These are phyloP conservation scores for Callimorpha dominula DNA, from an alignment of 2,888 invertebrate species.

Conservation along the genomic window DNA sequence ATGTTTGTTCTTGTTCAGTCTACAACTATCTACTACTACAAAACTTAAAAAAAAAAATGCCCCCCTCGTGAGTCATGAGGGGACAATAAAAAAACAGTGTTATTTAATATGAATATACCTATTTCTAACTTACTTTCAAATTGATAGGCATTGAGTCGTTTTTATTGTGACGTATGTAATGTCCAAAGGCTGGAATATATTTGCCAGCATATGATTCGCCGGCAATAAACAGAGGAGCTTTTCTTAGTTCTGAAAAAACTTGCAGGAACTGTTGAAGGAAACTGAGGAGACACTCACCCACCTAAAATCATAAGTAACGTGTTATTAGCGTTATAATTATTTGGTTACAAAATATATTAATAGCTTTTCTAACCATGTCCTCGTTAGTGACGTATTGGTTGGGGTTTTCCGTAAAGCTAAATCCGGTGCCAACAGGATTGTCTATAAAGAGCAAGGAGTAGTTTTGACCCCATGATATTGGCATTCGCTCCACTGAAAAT, in stretches of 20 bases:
- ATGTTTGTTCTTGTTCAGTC: too few species aligned
- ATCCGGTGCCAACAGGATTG: slow-evolving; percentile 86
- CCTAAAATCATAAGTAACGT: slow-evolving; percentile 5
- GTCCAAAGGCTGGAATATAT: slow-evolving; percentile 78
- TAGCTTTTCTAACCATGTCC: slow-evolving; percentile 14
- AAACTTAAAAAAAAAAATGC: too few species aligned
- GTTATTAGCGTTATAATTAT: not conserved
- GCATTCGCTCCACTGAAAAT: slow-evolving; percentile 23
- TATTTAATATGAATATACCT: not conserved
- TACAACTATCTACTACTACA: too few species aligned
- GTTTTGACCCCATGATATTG: slow-evolving; percentile 75
- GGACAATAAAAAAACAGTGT: too few species aligned
- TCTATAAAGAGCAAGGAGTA: slow-evolving; percentile 85
- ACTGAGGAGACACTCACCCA: slow-evolving; percentile 75
- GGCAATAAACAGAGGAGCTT: slow-evolving; percentile 82
- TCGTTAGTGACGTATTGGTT: slow-evolving; percentile 20
- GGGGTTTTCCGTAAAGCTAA: slow-evolving; percentile 79
- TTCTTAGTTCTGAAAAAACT: slow-evolving; percentile 79
- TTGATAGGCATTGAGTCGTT: slow-evolving; percentile 53
- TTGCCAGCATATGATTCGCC: slow-evolving; percentile 87
- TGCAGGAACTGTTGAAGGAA: slow-evolving; percentile 81
- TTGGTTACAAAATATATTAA: not conserved
- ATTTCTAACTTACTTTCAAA: slow-evolving; percentile 33
- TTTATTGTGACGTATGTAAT: slow-evolving; percentile 43
- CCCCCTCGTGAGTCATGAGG: too few species aligned